These are phyloP conservation scores for Xyrauchen texanus DNA, from an alignment of 2,113 vertebrate genomes.

Conservation along the genomic window DNA sequence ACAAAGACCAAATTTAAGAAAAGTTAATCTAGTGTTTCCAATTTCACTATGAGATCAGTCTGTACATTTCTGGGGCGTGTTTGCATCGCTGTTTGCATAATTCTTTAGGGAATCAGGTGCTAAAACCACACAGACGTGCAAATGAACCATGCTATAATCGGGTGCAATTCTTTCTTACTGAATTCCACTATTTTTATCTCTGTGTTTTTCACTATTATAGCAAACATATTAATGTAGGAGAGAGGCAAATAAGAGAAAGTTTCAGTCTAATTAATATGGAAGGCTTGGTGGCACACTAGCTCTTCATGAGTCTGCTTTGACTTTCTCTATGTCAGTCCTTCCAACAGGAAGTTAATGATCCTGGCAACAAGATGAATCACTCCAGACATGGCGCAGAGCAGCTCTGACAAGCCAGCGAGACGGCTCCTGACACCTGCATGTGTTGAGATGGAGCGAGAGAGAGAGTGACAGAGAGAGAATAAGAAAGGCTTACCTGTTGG, in stretches of 20 bases:
- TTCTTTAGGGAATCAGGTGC: too few species aligned
- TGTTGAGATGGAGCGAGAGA: conserved; percentile 71
- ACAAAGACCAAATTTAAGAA: too few species aligned
- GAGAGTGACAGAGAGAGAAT: conserved; percentile 6
- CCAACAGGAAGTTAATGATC: conserved; percentile 88
- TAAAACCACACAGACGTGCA: too few species aligned
- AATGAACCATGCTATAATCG: too few species aligned
- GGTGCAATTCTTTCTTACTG: too few species aligned
- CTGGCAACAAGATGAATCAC: conserved; percentile 97
- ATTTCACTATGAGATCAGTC: too few species aligned
- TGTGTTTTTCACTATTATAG: conserved; percentile 19
- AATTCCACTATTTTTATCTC: too few species aligned
- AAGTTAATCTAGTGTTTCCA: too few species aligned
- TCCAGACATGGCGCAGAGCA: conserved; percentile 88
- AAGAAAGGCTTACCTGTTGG: conserved; percentile 71
- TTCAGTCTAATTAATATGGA: conserved; percentile 81
- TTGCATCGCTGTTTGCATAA: too few species aligned
- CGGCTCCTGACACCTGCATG: conserved; percentile 83
- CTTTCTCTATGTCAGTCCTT: conserved; percentile 87
- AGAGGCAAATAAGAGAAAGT: conserved; percentile 56
- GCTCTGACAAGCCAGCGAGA: conserved; percentile 82
- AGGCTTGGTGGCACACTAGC: conserved; percentile 81
- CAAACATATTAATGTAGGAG: conserved; percentile 44
- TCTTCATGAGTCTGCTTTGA: conserved; percentile 81
- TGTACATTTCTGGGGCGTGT: too few species aligned